Base-by-base conservation (phyloP, 1,140 invertebrate species). In the Euglossa dilemma region DNA sequence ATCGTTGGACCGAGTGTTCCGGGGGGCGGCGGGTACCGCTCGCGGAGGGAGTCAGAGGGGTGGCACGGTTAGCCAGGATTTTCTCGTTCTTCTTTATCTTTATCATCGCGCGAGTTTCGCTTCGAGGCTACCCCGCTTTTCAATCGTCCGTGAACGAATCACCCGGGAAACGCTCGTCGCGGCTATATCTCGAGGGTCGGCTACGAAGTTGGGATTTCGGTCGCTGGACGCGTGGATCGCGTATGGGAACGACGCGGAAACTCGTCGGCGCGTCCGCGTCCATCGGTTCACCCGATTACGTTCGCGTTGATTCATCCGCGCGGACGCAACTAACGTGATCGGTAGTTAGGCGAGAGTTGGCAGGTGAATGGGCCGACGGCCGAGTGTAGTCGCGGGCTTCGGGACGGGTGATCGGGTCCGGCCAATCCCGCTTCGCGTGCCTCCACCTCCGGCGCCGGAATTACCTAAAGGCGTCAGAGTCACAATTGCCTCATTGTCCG, bases 221-320 rank as follows among this genome's bases (percentile, higher is more conserved):
- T 54, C 63, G 52, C 47, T 82, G 61, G 71, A 25, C 56, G 84
- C 67, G 36, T 72, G 59, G 47, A 64, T 28, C 18, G 59, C 47
- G 56, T 50, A 50, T 64, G n/a, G 9, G 45, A 43, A 61, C 57
- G 69, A 63, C 57, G 56, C 16, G 50, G 71, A 80, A 73, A 85
- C 83, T 85, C 57, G 74, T 76, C 86, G 73, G 79, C 84, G 79
- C 80, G 80, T 80, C 86, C 86, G 72, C 83, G 83, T 80, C 83
- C 83, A 80, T 80, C 67, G 72, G 72, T 47, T 52, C 61, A 57
- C 64, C 83, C 69, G 84, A 88, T 88, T 83, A 88, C 71, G 80
- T 72, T 71, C 76, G 64, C 70, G 83, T 81, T 82, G 75, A 85
- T 89, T 88, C 84, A 88, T 85, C 86, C 83, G 56, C 59, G 74